Evolutionary conservation across 23 tunicate genomes (phyloP), one percentile per base, ranked within the genome.

Genomic region (Styela plicata): DNA sequence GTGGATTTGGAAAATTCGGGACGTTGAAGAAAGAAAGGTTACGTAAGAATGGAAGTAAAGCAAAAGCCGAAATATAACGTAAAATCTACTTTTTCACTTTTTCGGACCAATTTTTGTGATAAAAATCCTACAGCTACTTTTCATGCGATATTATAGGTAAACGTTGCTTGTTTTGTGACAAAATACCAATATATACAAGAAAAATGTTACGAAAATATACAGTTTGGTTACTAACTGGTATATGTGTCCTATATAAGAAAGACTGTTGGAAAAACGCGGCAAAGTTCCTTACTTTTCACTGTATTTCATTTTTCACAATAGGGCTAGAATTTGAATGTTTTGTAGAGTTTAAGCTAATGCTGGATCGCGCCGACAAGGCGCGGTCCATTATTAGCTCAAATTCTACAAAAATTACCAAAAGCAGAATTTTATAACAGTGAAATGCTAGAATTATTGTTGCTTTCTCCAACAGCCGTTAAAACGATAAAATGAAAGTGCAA

Each of bases 21-120:
- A 30, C 77, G 33, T 33, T 71, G 34, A 22, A 71, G 3, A 5
- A n/a, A 71, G 22, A 71, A 71, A 71, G 3, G 34, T 18, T 26
- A 71, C 31, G 7, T 5, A 28, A 5, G 17, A 66, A 21, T 21
- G n/a, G 27, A 21, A 13, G 73, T 24, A 71, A 30, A 21, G 16
- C 33, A 27, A 30, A 26, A 71, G 34, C 33, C 77, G 34, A 71
- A 26, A 66, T 28, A 66, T 7, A 66, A 26, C 31, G 30, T 66
- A 66, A 66, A 66, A 66, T 17, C 71, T 66, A 66, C 30, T 66
- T 66, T 26, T 71, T 34, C 34, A 71, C 77, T 26, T 30, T 30
- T 26, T 34, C 24, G 33, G 34, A 71, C 34, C 33, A 33, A 30
- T 33, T 24, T 19, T 31, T 31, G 78, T 73, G 26, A 31, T 31